Percentiles rank a stretch among this genome's conserved stretches.
These are phyloP conservation scores for Pantherophis guttatus DNA, from an alignment of 2,113 vertebrate species.

Conservation along the genomic window DNA sequence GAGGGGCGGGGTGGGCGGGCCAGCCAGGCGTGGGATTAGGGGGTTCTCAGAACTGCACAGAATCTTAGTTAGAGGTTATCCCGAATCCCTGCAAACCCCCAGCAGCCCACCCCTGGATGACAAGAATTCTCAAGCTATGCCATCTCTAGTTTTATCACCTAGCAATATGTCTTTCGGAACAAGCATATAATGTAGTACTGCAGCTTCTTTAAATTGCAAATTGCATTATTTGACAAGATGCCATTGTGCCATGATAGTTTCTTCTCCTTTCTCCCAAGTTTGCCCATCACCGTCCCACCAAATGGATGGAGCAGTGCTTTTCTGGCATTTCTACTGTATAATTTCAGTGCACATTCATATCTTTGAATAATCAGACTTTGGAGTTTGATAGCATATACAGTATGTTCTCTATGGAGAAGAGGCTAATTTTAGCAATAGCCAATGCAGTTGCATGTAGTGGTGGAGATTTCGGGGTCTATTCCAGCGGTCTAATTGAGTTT, in stretches of 20 bases:
- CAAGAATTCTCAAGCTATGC: background rate
- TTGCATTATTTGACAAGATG: too few species aligned
- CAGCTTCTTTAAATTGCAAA: too few species aligned
- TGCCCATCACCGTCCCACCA: background rate
- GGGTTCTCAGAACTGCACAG: too few species aligned
- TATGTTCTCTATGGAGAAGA: background rate
- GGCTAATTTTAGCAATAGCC: background rate
- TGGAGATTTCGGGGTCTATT: background rate
- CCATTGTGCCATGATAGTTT: background rate
- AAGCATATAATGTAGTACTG: too few species aligned
- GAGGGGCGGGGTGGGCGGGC: too few species aligned
- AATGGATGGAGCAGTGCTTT: background rate
- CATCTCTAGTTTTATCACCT: background rate
- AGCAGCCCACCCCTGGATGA: background rate
- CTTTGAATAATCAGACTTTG: background rate
- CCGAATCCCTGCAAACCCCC: too few species aligned
- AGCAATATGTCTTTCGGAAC: background rate
- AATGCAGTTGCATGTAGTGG: background rate
- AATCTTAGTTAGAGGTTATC: too few species aligned
- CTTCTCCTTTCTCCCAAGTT: background rate
- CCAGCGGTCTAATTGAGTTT: background rate
- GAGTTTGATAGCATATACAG: background rate
- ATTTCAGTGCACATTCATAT: background rate
- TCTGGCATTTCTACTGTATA: background rate
- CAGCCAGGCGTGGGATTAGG: too few species aligned